A percentile compares a stretch with the other conserved stretches of the same genome.
Evolutionary conservation across 2,113 vertebrate species (phyloP).

Genomic region (Zosterops hypoxanthus): DNA sequence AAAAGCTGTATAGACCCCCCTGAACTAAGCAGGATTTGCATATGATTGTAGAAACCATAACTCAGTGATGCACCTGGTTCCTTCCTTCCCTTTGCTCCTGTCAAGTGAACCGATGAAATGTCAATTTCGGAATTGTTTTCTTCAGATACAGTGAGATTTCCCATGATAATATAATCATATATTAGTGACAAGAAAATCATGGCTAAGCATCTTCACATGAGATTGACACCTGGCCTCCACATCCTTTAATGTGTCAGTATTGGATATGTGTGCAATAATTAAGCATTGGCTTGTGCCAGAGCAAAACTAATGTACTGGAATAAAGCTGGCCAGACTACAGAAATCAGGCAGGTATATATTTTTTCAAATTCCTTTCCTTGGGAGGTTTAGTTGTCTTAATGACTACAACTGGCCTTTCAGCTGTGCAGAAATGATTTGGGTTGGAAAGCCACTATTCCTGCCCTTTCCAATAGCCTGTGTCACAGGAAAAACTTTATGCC

Average conservation of each 20-base stretch:
- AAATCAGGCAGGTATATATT: background rate
- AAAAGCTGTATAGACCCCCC: background rate
- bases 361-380: background rate
- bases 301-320: background rate
- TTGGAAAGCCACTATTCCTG: background rate
- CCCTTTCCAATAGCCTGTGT: background rate
- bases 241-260: background rate
- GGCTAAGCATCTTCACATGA: background rate
- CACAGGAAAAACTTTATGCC: background rate
- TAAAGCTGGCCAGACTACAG: background rate
- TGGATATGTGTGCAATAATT: background rate
- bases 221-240: background rate
- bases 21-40: background rate
- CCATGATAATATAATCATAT: background rate
- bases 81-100: background rate
- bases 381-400: background rate
- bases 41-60: background rate
- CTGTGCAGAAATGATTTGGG: background rate
- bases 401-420: background rate
- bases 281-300: background rate
- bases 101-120: background rate
- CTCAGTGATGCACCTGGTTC: background rate
- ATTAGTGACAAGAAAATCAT: background rate
- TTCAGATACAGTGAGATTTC: background rate
- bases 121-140: background rate